Evolutionary conservation across 1,140 invertebrate species (phyloP).

Genomic region (Temnothorax longispinosus): DNA sequence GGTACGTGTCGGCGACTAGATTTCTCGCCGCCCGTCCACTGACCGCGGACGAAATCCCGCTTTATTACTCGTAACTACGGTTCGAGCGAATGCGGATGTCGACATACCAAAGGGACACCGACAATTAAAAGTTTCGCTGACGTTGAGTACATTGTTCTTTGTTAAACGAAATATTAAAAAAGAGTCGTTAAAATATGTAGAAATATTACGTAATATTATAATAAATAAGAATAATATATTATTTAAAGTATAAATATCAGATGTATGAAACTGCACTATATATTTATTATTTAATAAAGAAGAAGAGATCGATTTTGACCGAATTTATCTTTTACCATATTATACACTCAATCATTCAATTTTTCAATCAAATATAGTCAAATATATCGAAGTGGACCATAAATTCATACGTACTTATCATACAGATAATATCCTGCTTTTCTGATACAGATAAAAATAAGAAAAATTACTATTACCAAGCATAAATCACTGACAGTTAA

Average conservation of each 20-base stretch:
- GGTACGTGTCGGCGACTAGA: conserved; percentile 36
- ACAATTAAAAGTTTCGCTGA: conserved; percentile 58
- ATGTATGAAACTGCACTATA: not conserved
- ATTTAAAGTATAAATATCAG: not conserved
- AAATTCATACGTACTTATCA: not conserved
- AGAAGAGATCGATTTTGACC: not conserved
- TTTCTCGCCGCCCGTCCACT: conserved; percentile 24
- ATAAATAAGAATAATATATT: not conserved
- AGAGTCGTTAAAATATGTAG: not conserved
- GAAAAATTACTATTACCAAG: not conserved
- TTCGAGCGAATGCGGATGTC: conserved; percentile 19
- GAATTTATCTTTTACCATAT: not conserved
- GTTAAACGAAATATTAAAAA: not conserved
- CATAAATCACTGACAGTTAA: not conserved
- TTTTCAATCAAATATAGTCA: not conserved
- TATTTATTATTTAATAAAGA: not conserved
- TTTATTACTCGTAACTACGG: conserved; percentile 55
- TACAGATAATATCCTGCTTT: not conserved
- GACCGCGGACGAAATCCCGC: conserved; percentile 38
- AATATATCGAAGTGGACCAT: not conserved
- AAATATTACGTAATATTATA: not conserved
- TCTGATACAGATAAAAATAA: not conserved
- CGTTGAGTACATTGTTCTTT: not conserved
- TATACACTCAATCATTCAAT: not conserved
- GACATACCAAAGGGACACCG: not conserved